phyloP scores from a whole-genome alignment of 2,888 invertebrate genomes.

The Proisotoma minuta region DNA sequence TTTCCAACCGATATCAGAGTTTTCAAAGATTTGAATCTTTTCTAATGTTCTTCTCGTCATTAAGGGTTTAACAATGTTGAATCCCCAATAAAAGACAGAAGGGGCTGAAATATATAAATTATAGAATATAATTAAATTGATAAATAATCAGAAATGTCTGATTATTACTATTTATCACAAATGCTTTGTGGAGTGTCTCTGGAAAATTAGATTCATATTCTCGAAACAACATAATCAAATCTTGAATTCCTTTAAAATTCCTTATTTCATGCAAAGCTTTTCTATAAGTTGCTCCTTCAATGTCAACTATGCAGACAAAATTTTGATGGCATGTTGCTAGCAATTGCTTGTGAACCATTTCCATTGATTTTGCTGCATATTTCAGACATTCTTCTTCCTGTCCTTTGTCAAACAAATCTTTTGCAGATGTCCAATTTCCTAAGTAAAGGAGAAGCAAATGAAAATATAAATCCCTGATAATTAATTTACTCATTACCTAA shows the following conservation, averaged over 20 bases:
- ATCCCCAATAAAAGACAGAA: conserved; percentile 30
- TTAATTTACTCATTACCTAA: too few relatives aligned
- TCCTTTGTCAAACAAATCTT: conserved; percentile 28
- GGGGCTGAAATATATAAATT: conserved; percentile 21
- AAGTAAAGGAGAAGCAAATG: too few relatives aligned
- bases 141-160: neutral
- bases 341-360: conserved; percentile 21
- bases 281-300: conserved; percentile 24
- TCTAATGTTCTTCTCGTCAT: conserved; percentile 25
- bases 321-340: conserved; percentile 32
- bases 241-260: conserved; percentile 31
- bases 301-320: conserved; percentile 36
- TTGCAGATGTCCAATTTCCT: conserved; percentile 30
- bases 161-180: conserved; percentile 28
- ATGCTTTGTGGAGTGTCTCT: conserved; percentile 29
- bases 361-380: conserved; percentile 32
- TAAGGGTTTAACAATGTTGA: conserved; percentile 30
- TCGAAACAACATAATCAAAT: conserved; percentile 11
- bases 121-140: neutral
- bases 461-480: too few relatives aligned
- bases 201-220: conserved; percentile 27
- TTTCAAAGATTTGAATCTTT: conserved; percentile 27
- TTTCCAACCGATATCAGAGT: conserved; percentile 20
- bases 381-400: conserved; percentile 27
- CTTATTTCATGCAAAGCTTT: conserved; percentile 24